Base-by-base conservation (phyloP, 1,140 invertebrate genomes). In the Tetragonula clypearis region DNA sequence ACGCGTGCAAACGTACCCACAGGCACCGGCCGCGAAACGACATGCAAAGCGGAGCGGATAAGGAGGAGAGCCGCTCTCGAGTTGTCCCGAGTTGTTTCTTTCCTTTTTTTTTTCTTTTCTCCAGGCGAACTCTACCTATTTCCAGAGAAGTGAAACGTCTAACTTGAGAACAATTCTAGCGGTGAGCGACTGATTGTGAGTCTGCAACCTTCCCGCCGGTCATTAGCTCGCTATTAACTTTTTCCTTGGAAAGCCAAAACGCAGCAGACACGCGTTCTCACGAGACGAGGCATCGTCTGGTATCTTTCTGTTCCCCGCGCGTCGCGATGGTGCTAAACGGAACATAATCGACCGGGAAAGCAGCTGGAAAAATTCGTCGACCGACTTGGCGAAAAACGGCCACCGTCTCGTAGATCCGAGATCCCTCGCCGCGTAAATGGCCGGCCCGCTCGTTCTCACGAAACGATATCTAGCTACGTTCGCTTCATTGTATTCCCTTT, bases 401-500 rank as follows among this genome's bases (percentile, higher is more conserved):
- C 35, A 3, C 35, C 35, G 80, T 49, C 30, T 73, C 30, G 23
- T 35, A 21, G 5, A 65, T 35, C 49, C 1, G 23, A 3, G 26
- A 72, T 62, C 26, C 80, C 30, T 21, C 8, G 56, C 21, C 14
- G 58, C 80, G 71, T 75, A 65, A 82, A 82, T 75, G 71, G 79
- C 68, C 53, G 65, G 71, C 58, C 56, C 53, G 65, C 3, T 30
- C 12, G 56, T 83, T 83, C 81, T 53, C 81, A 83, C 81, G 81
- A 74, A 77, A 76, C 73, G 60, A 49, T 62, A 76, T 60, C 19
- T 49, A 49, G 41, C 41, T 8, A 8, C 41, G 41, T 49, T 49
- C 41, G 41, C 55, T 17, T 49, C 26, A 49, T 91, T 87, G 82
- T 88, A 84, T 77, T 90, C 88, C 17, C 68, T 79, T 90, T 93